These are phyloP conservation scores for Perccottus glenii DNA, from an alignment of 2,113 vertebrate genomes.

Conservation along the genomic window DNA sequence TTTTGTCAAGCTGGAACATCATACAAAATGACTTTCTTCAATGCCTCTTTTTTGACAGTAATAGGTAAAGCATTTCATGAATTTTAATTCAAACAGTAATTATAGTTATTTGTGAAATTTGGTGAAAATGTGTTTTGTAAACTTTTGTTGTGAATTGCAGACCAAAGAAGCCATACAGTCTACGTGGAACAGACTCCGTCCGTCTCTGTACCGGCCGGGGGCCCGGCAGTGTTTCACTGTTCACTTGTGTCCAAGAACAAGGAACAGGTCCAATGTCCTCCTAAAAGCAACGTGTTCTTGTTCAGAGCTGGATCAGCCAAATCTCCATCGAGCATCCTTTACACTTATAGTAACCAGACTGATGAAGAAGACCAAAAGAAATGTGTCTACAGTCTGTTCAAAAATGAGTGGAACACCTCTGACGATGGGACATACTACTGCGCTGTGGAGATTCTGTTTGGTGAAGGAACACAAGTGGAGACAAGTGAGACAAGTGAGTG, in stretches of 20 bases:
- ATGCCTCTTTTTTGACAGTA: slow-evolving; percentile 29
- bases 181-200: slow-evolving; percentile 22
- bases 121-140: neutral
- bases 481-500: slow-evolving; percentile 19
- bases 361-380: slow-evolving; percentile 7
- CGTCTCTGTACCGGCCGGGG: neutral
- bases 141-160: neutral
- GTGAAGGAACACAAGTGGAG: slow-evolving; percentile 44
- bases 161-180: neutral
- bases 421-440: slow-evolving; percentile 64
- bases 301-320: slow-evolving; percentile 35
- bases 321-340: slow-evolving; percentile 15
- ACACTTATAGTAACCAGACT: neutral
- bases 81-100: slow-evolving; percentile 4
- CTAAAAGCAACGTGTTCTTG: slow-evolving; percentile 36
- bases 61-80: slow-evolving; percentile 40
- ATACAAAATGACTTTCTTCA: rapidly evolving
- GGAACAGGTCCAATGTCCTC: slow-evolving; percentile 20
- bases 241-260: slow-evolving; percentile 34
- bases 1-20: slow-evolving; percentile 39
- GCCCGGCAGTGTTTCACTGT: no score
- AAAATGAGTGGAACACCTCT: slow-evolving; percentile 15
- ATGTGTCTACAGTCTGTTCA: slow-evolving; percentile 54
- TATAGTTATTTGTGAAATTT: neutral
- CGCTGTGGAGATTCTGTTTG: slow-evolving; percentile 56